A percentile compares a stretch with the other conserved stretches of the same genome.
Evolutionary conservation across 2,797 vertebrate species (phyloP).

Genomic region (Sebastes baramenuke): DNA sequence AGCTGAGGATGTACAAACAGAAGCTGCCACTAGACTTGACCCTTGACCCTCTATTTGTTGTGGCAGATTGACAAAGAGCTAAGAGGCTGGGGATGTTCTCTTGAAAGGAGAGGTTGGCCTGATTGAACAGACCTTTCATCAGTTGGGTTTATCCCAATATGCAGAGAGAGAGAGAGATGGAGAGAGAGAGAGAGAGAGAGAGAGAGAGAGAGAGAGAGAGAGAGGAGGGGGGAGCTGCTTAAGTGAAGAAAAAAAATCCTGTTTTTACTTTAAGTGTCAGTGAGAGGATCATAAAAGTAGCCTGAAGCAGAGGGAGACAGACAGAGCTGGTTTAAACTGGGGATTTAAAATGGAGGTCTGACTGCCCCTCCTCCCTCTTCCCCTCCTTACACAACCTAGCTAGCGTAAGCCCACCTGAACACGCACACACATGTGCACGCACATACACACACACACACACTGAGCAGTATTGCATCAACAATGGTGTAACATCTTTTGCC

Average conservation of each 20-base stretch:
- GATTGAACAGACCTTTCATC: conserved; percentile 30
- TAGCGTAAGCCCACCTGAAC: conserved; percentile 59
- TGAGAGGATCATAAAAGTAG: conserved; percentile 70
- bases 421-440: neutral
- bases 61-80: neutral
- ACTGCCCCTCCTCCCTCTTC: conserved; percentile 45
- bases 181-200: neutral
- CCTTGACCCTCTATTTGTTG: conserved; percentile 8
- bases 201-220: neutral
- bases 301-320: conserved; percentile 66
- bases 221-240: neutral
- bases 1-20: conserved; percentile 23
- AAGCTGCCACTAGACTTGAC: conserved; percentile 16
- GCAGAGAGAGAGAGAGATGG: neutral
- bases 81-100: neutral
- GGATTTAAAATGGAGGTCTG: conserved; percentile 78
- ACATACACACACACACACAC: conserved; percentile 13
- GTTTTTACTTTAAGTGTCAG: conserved; percentile 65
- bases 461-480: conserved; percentile 38
- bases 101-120: neutral
- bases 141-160: conserved; percentile 23
- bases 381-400: conserved; percentile 54
- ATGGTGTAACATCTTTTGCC: conserved; percentile 25
- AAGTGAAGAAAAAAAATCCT: conserved; percentile 16
- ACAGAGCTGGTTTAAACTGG: conserved; percentile 70